Evolutionary conservation across 1,140 invertebrate genomes (phyloP), one percentile per base, ranked within the genome.

Genomic region (Drosophila leontia): DNA sequence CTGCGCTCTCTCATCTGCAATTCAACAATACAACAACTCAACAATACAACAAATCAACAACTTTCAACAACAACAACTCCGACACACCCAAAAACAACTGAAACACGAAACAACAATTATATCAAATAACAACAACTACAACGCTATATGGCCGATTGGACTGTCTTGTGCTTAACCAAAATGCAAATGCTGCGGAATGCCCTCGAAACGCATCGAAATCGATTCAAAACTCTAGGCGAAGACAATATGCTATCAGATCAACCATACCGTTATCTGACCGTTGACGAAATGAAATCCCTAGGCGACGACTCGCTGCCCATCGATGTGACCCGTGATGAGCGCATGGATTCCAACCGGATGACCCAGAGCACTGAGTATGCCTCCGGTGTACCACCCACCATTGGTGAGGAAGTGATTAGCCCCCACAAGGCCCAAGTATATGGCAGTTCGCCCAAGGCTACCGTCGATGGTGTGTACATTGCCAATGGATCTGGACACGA

Each of bases 281-380:
- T 97, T 37, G 98, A 98, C 93, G 96, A 98, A 91, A 98, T 98
- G 97, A 98, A 98, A 93, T 97, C 96, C 65, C 93, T 99, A 39
- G 97, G 97, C 48, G 98, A 99, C 91, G 98, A 99, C 93, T 98
- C 97, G 6, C 93, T 98, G 41, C 97, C 97, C 0, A 98, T 98
- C 78, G 97, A 98, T 91, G 97, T 98, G 11, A 98, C 97, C 1
- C 95, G 97, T 70, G 97, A 98, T 85, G 97, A 98, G 92, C 94
- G 96, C 12, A 95, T 96, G 13, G 96, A 96, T 92, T 93, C 94
- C 12, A 94, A 94, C 74, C 93, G 92, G 48, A 94, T 94, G 93
- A 91, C 92, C 32, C 90, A 87, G 39, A 94, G 93, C 53, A 87
- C 88, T 7, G 94, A 94, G 63, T 92, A 92, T 44, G 84, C 76